Percentiles rank a stretch among this genome's conserved stretches.
Conservation (phyloP, 2,888 invertebrate genomes). For the Conomelus anceps region DNA sequence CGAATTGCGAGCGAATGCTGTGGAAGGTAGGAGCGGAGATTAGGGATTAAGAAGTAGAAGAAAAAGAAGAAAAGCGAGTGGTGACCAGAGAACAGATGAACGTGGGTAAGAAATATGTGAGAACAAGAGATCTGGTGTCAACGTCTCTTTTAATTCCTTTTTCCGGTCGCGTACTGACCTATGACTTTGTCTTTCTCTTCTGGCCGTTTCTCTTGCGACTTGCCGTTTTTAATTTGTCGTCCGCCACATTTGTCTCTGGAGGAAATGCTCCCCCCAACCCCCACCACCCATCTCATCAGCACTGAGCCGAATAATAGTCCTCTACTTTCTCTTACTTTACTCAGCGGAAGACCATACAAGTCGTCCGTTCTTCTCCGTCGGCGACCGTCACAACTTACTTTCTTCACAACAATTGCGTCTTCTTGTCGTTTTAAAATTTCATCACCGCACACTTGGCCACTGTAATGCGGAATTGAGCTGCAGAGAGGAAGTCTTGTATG, state of each 20-base stretch:
- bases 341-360: background rate
- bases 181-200: background rate
- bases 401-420: background rate
- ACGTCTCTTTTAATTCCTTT: background rate
- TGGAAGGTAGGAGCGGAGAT: background rate
- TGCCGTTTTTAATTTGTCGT: background rate
- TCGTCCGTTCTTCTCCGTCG: background rate
- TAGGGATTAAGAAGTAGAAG: too few relatives aligned
- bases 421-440: background rate
- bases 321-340: background rate
- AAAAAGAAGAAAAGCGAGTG: too few relatives aligned
- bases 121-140: background rate
- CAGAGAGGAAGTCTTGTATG: background rate
- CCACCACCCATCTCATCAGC: background rate
- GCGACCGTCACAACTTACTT: too few relatives aligned
- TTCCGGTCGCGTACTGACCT: background rate
- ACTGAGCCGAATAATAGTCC: background rate
- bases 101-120: background rate
- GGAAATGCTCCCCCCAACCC: background rate
- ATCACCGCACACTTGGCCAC: background rate
- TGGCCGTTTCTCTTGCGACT: background rate
- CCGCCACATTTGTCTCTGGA: background rate
- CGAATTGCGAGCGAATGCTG: background rate
- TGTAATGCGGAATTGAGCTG: background rate
- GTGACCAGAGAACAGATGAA: too few relatives aligned